These are phyloP conservation scores for Oxyura jamaicensis DNA, from an alignment of 2,113 vertebrate species.

Conservation along the genomic window DNA sequence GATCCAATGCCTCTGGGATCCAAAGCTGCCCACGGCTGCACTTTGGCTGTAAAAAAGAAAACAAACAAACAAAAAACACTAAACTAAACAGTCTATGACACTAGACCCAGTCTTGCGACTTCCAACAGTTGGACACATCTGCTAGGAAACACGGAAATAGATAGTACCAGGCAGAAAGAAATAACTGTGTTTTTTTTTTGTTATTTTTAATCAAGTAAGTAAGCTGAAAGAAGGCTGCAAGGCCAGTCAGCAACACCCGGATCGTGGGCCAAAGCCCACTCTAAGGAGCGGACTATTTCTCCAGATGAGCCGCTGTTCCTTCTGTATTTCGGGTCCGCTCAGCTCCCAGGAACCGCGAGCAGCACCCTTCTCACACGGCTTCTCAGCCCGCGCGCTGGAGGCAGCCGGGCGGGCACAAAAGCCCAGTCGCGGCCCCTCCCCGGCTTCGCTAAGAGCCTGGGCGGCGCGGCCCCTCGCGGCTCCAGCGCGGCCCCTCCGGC, in stretches of 20 bases:
- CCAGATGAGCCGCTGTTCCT: accelerated
- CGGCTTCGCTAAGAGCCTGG: not conserved
- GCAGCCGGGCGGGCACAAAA: not conserved
- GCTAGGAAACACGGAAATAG: not conserved
- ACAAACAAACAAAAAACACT: too few relatives aligned
- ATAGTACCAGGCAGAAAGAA: not conserved
- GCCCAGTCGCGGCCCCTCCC: not conserved
- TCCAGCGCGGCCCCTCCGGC: not conserved
- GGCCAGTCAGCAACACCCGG: not conserved
- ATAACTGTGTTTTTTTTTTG: not conserved
- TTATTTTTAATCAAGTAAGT: not conserved
- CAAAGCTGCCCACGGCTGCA: accelerated
- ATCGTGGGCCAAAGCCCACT: not conserved
- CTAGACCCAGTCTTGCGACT: accelerated
- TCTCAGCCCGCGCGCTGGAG: not conserved
- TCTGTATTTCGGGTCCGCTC: accelerated
- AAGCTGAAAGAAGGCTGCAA: not conserved
- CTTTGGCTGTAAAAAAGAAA: not conserved
- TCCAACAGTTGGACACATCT: not conserved
- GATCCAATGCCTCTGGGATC: not conserved
- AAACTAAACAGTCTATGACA: accelerated
- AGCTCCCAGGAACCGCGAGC: not conserved
- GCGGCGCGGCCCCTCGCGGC: not conserved
- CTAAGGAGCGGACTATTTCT: accelerated
- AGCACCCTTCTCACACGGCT: not conserved